Base-by-base conservation (phyloP, 1,140 invertebrate species). In the Lucilia sericata region DNA sequence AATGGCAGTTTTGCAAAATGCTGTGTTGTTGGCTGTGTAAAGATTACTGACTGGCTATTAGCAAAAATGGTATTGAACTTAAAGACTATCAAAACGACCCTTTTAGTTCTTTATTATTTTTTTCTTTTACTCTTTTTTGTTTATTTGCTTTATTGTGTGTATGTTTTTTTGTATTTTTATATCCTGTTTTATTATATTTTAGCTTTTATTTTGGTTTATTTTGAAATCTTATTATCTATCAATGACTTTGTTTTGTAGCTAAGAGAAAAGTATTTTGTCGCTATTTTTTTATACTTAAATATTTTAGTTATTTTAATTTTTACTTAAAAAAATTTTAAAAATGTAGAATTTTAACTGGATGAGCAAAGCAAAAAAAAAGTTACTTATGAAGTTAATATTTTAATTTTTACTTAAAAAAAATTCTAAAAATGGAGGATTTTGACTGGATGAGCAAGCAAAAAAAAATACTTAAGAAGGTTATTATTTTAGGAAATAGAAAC, bases 31-130 rank as follows among this genome's bases (percentile, higher is more conserved):
- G 42, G 42, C 42, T 42, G 42, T 42, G 5, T 42, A 42, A 42
- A 42, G 42, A 42, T 42, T 42, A 42, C 42, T 42, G 42, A 42
- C 42, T 70, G 19, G 65, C 65, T 70, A 70, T 70, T 70, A 70
- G 19, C 9, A 21, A 25, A 60, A 70, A 70, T 70, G 65, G 65
- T 70, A 70, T 70, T 70, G 65, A 19, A 70, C n/a, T 70, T 21
- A 70, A 70, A 70, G 65, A 70, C 65, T 19, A 70, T 60, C 55
- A 60, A 19, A 21, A 19, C 65, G n/a, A 70, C 9, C 65, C 51
- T 55, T 55, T 55, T 55, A 17, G 13, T n/a, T n/a, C 49, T 49
- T 49, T 49, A 12, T 14, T 55, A 12, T 14, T 0, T 55, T 55
- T 14, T 55, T 36, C 14, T 55, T 55, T 30, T 30, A 30, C 25